Percentiles rank a stretch among this genome's conserved stretches.
phyloP scores from a whole-genome alignment of 1,140 invertebrate species.

The Papilio machaon region DNA sequence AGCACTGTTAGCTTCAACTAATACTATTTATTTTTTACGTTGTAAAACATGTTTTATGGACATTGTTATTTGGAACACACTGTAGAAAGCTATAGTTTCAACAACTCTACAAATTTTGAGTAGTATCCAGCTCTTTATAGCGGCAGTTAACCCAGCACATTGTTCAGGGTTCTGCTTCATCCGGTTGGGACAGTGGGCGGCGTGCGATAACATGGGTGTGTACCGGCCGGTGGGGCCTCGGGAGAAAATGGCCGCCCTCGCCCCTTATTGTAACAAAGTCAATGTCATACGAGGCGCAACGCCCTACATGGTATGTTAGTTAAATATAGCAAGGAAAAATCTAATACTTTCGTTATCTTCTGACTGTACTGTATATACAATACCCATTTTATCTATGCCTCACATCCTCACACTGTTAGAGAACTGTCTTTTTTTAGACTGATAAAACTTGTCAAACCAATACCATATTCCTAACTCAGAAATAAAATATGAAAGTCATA shows the following conservation, averaged over 20 bases:
- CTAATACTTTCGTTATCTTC: no score
- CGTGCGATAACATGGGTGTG: slow-evolving; percentile 66
- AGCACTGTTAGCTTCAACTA: no score
- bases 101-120: no score
- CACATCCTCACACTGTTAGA: background rate
- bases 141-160: background rate
- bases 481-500: background rate
- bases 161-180: slow-evolving; percentile 73
- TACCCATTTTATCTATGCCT: no score
- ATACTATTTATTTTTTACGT: no score
- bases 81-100: no score
- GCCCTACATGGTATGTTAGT: slow-evolving; percentile 79
- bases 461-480: background rate
- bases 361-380: no score
- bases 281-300: slow-evolving; percentile 84
- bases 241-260: slow-evolving; percentile 81
- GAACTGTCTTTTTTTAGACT: background rate
- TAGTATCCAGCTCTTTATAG: no score
- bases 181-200: slow-evolving; percentile 71
- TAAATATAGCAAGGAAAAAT: no score
- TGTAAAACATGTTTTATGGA: no score
- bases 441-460: background rate
- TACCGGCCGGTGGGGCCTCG: slow-evolving; percentile 75
- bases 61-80: no score
- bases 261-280: slow-evolving; percentile 82